Evolutionary conservation across 2,888 invertebrate species (phyloP), one percentile per base, ranked within the genome.

Genomic region (Caenorhabditis panamensis): DNA sequence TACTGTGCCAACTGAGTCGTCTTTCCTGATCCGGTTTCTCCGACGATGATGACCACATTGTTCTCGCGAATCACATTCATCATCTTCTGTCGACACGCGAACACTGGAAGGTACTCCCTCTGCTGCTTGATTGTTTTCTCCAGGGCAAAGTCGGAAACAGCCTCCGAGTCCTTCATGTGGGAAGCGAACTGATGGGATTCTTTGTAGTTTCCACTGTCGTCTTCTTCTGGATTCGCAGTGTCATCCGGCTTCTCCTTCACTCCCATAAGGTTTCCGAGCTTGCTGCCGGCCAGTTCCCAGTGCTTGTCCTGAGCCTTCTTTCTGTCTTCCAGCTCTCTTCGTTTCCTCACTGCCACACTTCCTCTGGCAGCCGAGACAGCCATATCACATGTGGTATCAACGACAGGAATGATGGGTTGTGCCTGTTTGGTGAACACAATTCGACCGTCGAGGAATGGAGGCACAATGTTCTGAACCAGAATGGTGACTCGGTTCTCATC

Each of bases 271-370:
- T 98, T 96, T 91, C 96, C 96, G 78, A 97, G 93, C 88, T 95
- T 95, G 1, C 97, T 98, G 49, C 99, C 99, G 61, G 97, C 96
- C 77, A 99, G 92, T 91, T 99, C 97, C 98, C 98, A 99, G 91
- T 99, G 97, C 91, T 99, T 98, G 91, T 97, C 96, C 91, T 99
- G 98, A 2, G 82, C 97, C 91, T 96, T 96, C 69, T 94, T 94
- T n/a, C 96, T 93, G 91, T 99, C 99, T 90, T 97, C 97, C 91
- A 97, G 96, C 91, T 99, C 99, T 66, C 99, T 94, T 91, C 95
- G 96, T 0, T 94, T 94, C 81, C 96, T 94, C 0, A 99, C 99
- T 4, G 96, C 92, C 1, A 95, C 94, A 0, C 96, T 96, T 0
- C 98, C 99, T 92, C 97, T 98, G 3, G 97, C 94, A 0, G 98